These are phyloP conservation scores for Sarcophaga caerulescens DNA, from an alignment of 2,888 invertebrate species.

Conservation along the genomic window DNA sequence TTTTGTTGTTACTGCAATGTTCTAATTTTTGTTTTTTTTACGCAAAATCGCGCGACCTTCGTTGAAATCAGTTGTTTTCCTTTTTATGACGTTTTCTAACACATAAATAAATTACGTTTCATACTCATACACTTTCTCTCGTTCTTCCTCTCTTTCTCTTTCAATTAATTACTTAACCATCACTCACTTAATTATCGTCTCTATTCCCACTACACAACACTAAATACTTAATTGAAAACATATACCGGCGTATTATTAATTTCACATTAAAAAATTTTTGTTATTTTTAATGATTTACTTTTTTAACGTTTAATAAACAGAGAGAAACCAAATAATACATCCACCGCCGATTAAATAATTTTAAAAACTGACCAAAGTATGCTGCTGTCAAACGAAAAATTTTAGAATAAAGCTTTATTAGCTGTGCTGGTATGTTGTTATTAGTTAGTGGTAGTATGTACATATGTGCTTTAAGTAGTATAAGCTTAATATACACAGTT, in stretches of 20 bases:
- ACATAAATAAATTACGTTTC: constrained; percentile 26
- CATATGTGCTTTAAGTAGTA: background rate
- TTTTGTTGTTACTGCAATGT: constrained; percentile 24
- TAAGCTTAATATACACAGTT: constrained; percentile 49
- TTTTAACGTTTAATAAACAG: background rate
- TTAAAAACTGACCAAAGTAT: constrained; percentile 40
- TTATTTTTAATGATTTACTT: too few species aligned
- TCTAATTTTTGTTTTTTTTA: constrained; percentile 24
- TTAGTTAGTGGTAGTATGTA: background rate
- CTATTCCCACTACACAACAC: background rate
- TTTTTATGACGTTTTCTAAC: constrained; percentile 38
- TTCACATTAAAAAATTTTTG: too few species aligned
- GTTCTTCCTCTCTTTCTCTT: background rate
- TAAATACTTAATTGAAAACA: background rate
- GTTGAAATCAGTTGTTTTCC: constrained; percentile 23
- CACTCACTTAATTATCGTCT: background rate
- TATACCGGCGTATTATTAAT: too few species aligned
- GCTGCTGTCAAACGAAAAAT: background rate
- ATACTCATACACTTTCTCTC: background rate
- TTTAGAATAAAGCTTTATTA: constrained; percentile 28
- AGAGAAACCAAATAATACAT: background rate
- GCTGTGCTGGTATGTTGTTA: background rate
- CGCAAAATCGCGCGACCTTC: constrained; percentile 37
- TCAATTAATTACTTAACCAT: background rate
- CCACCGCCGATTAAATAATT: constrained; percentile 8